Base-by-base conservation (phyloP, 2,888 invertebrate genomes). In the Cryptophagus acutangulus region DNA sequence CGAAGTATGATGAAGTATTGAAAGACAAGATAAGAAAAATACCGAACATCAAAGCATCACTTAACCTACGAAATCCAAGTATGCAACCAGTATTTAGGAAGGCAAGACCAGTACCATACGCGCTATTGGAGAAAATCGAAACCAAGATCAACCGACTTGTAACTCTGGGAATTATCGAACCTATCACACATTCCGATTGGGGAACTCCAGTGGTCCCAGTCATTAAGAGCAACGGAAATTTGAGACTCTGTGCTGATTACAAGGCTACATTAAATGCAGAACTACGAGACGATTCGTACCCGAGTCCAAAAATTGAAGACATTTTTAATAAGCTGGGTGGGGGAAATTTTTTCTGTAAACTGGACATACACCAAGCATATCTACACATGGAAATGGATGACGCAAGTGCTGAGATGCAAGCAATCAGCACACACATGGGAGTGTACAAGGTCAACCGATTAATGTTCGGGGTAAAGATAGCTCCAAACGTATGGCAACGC, bases 391-490 rank as follows among this genome's bases (percentile, higher is more conserved):
- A 40, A 28, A 38, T 54, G n/a, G 45, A 54, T 44, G 49, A 45
- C 2, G 34, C 36, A n/a, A 48, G 44, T 24, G 28, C 42, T 13
- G 14, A 16, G 15, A 33, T 16, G 33, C 33, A 15, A 36, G n/a
- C n/a, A n/a, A 17, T 51, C 20, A 58, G 54, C 46, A 58, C 59
- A 28, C 52, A 54, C 43, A 56, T 54, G 44, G 57, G 56, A 0
- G 43, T 51, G 2, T 65, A 52, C 41, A 62, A 53, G 36, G 57
- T 58, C 8, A 55, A 57, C 13, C 41, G 60, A 33, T 35, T 61
- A 5, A 58, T 57, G 54, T 62, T 59, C 39, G 58, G 58, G 15
- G 49, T 61, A 0, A 54, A 59, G 43, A 41, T 49, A 2, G 56
- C 58, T 10, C 59, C 61, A 26, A 49, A 38, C 28, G 30, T 51